Base-by-base conservation (phyloP, 2,797 vertebrate species). In the Craterocephalus amniculus region DNA sequence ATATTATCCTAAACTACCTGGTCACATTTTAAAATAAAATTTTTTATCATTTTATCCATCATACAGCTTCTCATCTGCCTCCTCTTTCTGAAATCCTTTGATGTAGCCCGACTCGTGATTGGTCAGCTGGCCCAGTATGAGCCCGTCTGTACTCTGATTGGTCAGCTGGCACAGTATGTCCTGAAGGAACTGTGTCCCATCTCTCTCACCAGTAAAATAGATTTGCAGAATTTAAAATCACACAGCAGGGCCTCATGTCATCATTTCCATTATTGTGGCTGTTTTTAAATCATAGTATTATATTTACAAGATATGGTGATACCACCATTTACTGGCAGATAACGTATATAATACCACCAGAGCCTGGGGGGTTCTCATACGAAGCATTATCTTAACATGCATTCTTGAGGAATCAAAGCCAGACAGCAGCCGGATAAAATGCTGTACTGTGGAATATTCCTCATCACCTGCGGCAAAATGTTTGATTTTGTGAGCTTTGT, bases 381-480 rank as follows among this genome's bases (percentile, higher is more conserved):
- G 49, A 63, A 75, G 29, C 38, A n/a, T 34, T 8, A 43, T 55
- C 60, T 57, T 68, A 63, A 20, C 60, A 68, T 12, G 58, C 61
- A 48, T 62, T 67, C 29, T 10, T 27, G 56, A 36, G 51, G 14
- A 51, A 56, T 76, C 51, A 67, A 69, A 74, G 52, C 20, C 51
- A 54, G 58, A 66, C 61, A 62, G 4, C n/a, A 18, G 66, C 70
- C 56, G 26, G n/a, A 76, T 26, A 24, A 57, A 75, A 65, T 48
- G 58, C 56, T 34, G 12, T 8, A 24, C 12, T 13, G 10, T 12
- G 24, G 49, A 6, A 51, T 26, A 26, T 26, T 22, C 4, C 24
- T 27, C 6, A 27, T 1, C 13, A 13, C 3, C 51, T 52, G 26
- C 13, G 16, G 12, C 3, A 24, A 26, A 51, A 4, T 2, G 51